These are phyloP conservation scores for Ctenosaura bakeri DNA, from an alignment of 2,797 vertebrate genomes.

Conservation along the genomic window DNA sequence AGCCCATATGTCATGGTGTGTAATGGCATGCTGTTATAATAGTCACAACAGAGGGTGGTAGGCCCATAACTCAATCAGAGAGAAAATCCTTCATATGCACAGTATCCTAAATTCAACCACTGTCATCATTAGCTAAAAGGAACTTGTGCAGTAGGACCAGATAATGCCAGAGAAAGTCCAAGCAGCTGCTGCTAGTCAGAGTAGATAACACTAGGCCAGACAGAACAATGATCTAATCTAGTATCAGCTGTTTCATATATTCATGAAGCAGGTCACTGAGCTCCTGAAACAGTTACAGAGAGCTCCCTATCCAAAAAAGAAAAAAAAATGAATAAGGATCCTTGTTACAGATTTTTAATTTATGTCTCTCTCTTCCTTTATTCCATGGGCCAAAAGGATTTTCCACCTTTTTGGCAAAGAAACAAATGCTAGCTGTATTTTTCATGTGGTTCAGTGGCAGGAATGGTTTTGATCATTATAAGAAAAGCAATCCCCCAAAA, in stretches of 20 bases:
- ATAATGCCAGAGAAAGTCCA: not conserved
- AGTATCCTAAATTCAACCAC: not conserved
- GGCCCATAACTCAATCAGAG: not conserved
- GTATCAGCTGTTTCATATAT: not conserved
- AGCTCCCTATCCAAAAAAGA: constrained; percentile 56
- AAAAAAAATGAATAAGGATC: constrained; percentile 64
- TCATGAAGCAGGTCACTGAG: constrained; percentile 9
- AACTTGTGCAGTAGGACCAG: not conserved
- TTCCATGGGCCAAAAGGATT: constrained; percentile 60
- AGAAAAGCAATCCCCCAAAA: constrained; percentile 68
- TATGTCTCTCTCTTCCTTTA: constrained; percentile 70
- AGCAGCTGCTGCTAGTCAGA: not conserved
- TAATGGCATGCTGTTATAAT: not conserved
- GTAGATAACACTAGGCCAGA: not conserved
- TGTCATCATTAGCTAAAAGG: not conserved
- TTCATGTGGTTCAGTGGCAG: constrained; percentile 72
- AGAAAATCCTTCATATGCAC: not conserved
- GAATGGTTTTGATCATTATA: constrained; percentile 75
- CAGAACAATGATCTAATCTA: constrained; percentile 10
- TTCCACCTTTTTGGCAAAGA: constrained; percentile 69
- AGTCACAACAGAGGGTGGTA: not conserved
- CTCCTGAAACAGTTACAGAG: constrained; percentile 70
- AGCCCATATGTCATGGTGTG: not conserved
- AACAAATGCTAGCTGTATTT: constrained; percentile 62
- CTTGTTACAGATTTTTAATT: constrained; percentile 68